Percentiles rank a stretch among this genome's conserved stretches.
Evolutionary conservation across 2,797 vertebrate genomes (phyloP).

Genomic region (Nyctibius grandis): DNA sequence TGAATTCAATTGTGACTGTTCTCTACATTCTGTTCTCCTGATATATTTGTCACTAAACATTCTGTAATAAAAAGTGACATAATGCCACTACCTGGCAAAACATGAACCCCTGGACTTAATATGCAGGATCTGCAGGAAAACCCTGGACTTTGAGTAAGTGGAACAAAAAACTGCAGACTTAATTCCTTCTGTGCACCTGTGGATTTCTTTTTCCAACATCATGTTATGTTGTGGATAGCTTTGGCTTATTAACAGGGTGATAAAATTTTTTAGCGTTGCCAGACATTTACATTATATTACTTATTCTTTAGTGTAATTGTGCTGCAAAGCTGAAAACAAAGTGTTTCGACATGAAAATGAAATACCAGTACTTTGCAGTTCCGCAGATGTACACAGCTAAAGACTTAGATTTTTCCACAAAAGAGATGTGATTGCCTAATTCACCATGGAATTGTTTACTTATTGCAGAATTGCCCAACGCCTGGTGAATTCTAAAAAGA

Average conservation of each 20-base stretch:
- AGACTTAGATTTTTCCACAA: slow-evolving; percentile 2
- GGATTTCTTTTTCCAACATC: not conserved
- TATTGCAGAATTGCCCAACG: not conserved
- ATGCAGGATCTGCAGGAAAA: not conserved
- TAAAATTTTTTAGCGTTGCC: not conserved
- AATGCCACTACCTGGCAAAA: not conserved
- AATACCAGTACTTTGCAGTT: not conserved
- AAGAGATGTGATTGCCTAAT: slow-evolving; percentile 28
- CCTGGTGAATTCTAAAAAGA: slow-evolving; percentile 21
- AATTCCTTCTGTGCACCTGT: not conserved
- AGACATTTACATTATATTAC: not conserved
- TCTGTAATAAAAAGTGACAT: not conserved
- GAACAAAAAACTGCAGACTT: not conserved
- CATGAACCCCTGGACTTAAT: not conserved
- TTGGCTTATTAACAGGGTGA: not conserved
- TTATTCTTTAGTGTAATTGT: not conserved
- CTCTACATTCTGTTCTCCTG: not conserved
- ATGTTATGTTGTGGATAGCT: fast-evolving
- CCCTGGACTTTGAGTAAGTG: not conserved
- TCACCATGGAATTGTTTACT: slow-evolving; percentile 45
- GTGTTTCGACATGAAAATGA: not conserved
- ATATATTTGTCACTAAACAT: not conserved
- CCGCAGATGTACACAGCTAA: not conserved
- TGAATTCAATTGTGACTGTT: not conserved
- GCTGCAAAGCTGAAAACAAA: not conserved